These are phyloP conservation scores for Melikaiella ostensackeni DNA, from an alignment of 2,888 invertebrate species.

Conservation along the genomic window DNA sequence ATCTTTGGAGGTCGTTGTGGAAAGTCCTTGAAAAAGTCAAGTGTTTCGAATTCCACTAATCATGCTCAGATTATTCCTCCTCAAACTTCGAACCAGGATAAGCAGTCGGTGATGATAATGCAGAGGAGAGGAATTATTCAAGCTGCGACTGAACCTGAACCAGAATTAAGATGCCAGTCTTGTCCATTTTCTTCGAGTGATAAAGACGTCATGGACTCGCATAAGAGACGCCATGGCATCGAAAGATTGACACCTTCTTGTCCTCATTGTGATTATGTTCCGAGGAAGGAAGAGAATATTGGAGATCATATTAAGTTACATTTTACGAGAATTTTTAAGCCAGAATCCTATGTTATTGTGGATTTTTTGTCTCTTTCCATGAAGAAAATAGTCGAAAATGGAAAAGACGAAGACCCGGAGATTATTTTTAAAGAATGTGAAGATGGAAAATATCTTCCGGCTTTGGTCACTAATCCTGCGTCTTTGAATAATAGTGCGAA, in stretches of 20 bases:
- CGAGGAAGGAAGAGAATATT: constrained; percentile 70
- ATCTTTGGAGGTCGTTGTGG: constrained; percentile 52
- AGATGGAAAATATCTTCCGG: constrained; percentile 68
- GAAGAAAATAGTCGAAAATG: constrained; percentile 55
- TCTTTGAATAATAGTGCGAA: constrained; percentile 53
- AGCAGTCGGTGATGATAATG: constrained; percentile 66
- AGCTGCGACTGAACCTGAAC: constrained; percentile 55
- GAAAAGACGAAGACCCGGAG: constrained; percentile 59
- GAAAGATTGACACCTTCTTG: constrained; percentile 71
- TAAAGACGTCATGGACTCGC: constrained; percentile 68
- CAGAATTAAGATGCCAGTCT: constrained; percentile 62
- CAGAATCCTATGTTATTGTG: constrained; percentile 71
- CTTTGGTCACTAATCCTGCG: constrained; percentile 52
- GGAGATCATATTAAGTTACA: constrained; percentile 70
- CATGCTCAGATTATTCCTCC: constrained; percentile 18
- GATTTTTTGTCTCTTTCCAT: constrained; percentile 67
- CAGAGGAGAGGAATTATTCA: constrained; percentile 59
- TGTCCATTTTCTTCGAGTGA: constrained; percentile 69
- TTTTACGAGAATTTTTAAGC: constrained; percentile 71
- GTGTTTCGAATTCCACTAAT: not conserved
- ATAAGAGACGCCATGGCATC: constrained; percentile 71
- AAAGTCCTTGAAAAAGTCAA: constrained; percentile 60
- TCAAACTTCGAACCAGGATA: constrained; percentile 71
- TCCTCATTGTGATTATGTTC: constrained; percentile 73
- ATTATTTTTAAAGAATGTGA: constrained; percentile 67